Percentiles rank a stretch among this genome's conserved stretches.
Conservation (phyloP, 2,113 vertebrate genomes). For the Lamprotornis superbus region DNA sequence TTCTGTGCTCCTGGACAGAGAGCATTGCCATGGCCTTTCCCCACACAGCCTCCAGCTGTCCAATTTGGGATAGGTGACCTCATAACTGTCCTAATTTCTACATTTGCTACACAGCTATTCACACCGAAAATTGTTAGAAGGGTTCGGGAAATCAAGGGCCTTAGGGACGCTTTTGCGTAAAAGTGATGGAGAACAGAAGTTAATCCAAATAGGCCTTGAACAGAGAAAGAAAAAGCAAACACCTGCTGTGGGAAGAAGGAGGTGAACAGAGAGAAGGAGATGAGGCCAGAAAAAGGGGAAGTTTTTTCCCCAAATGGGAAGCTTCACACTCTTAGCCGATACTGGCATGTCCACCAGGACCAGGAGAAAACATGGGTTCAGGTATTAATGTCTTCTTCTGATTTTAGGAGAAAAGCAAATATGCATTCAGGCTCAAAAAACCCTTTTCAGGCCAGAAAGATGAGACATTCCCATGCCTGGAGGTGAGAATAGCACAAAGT, state of each 20-base stretch:
- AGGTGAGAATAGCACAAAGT: not conserved
- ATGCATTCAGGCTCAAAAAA: not conserved
- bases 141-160: not conserved
- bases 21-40: accelerated
- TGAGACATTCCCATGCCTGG: not conserved
- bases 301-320: accelerated
- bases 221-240: not conserved
- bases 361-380: not conserved
- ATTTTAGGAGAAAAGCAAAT: not conserved
- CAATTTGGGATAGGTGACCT: not conserved
- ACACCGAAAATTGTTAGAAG: not conserved
- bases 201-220: not conserved
- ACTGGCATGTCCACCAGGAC: accelerated
- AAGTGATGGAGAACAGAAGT: not conserved
- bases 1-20: not conserved
- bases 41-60: not conserved
- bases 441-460: not conserved
- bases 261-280: not conserved
- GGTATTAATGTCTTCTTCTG: not conserved
- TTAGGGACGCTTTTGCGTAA: not conserved
- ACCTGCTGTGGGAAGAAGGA: not conserved
- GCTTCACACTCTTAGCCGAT: accelerated
- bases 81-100: constrained; percentile 14
- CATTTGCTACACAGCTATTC: not conserved
- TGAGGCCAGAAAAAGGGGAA: not conserved